Evolutionary conservation across 2,888 invertebrate species (phyloP), one percentile per base, ranked within the genome.

Genomic region (Helleia helle): DNA sequence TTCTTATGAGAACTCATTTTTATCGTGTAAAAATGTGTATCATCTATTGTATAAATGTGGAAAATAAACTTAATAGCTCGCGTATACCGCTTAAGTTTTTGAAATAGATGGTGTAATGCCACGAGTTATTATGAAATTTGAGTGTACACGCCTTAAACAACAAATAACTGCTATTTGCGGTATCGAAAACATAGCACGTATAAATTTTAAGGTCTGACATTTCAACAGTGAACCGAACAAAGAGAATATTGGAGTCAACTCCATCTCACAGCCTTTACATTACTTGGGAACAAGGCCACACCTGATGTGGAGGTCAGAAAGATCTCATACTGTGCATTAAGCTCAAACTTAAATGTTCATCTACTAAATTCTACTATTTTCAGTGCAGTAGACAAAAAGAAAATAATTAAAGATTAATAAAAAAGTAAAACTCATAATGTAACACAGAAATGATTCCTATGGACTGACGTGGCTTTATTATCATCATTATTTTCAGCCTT

Each of bases 201-300:
- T 66, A 28, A 36, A 40, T 47, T 41, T 46, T 69, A 67, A 67
- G 65, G 67, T 66, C 59, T 68, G 69, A 59, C 65, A 72, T 72
- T 72, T 70, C 56, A 62, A 59, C 55, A 65, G 65, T 58, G 56
- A 54, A 44, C 46, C 45, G 52, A 65, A 69, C 68, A 71, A 70
- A 73, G 71, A 67, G 54, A 63, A 65, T 65, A 65, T 37, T 65
- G 48, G 50, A 59, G 50, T 53, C 53, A 58, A 60, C 64, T 66
- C 62, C 62, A 63, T 65, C 59, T 48, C 44, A 62, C 58, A 56
- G 49, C 43, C 45, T 48, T 48, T 47, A 44, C 43, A 46, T 49
- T 45, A 51, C 50, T 46, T 46, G 38, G 43, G 43, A 49, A 54
- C 65, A 71, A 74, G 74, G 75, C 58, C 64, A 58, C 46, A 18